A percentile compares a stretch with the other conserved stretches of the same genome.
Conservation (phyloP, 2,113 vertebrate species). For the Scatophagus argus region DNA sequence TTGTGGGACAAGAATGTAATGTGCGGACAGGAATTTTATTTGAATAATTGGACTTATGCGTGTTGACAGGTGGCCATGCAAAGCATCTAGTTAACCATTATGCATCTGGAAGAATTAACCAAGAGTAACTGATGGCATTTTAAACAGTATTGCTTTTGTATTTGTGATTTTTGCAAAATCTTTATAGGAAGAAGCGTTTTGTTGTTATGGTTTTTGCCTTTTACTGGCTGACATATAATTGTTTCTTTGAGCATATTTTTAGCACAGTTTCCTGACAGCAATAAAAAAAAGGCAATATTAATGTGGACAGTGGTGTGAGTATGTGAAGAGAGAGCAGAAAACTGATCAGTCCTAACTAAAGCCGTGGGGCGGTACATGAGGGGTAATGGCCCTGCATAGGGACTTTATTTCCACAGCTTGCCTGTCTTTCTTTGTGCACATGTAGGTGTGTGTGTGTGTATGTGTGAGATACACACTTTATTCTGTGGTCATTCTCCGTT, state of each 20-base stretch:
- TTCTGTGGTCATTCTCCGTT: slow-evolving; percentile 23
- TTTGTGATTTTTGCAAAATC: background rate
- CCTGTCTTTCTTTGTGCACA: slow-evolving; percentile 3
- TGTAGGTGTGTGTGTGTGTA: background rate
- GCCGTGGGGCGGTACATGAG: slow-evolving; percentile 12
- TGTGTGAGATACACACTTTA: slow-evolving; percentile 11
- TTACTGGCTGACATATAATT: background rate
- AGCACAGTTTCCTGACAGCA: slow-evolving; percentile 1
- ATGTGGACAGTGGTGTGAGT: slow-evolving; percentile 34
- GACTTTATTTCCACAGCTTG: slow-evolving; percentile 39
- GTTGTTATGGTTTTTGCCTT: background rate
- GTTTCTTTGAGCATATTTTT: slow-evolving; percentile 12
- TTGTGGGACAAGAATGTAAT: background rate
- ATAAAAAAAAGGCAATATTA: slow-evolving; percentile 10
- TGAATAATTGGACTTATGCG: background rate
- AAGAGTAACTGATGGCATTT: background rate
- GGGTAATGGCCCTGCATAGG: slow-evolving; percentile 6
- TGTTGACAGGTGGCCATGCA: slow-evolving; percentile 7
- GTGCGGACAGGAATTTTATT: background rate
- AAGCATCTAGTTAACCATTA: slow-evolving; percentile 41
- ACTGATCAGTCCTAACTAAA: slow-evolving; percentile 43
- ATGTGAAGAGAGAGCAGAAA: slow-evolving; percentile 57
- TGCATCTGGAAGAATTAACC: background rate
- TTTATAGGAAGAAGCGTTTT: background rate
- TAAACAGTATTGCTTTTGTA: slow-evolving; percentile 6